Evolutionary conservation across 2,888 invertebrate species (phyloP), one percentile per base, ranked within the genome.

Genomic region (Girardia tigrina): DNA sequence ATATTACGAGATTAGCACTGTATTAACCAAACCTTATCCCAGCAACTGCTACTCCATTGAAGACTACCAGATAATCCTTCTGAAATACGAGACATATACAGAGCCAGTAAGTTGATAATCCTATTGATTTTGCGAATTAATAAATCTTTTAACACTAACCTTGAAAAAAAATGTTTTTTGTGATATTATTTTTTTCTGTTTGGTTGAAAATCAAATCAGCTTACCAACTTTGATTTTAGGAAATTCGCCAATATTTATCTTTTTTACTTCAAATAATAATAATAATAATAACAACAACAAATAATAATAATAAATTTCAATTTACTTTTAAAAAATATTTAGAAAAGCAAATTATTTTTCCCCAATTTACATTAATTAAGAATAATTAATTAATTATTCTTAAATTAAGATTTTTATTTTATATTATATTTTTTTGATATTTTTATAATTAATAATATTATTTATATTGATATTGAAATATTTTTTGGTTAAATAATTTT

Each of bases 1-100:
- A 56, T 56, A 56, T 56, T 56, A 56, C 56, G 56, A 56, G 56
- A 56, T 56, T 56, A 56, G 56, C n/a, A n/a, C 56, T 56, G 56
- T 56, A 56, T 56, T 56, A 56, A 56, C 56, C 4, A 4, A 56
- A 56, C 56, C 56, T 56, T 56, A 56, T 56, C 56, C n/a, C 56
- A 56, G 56, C 56, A 56, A 56, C 56, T 56, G 23, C 56, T 56
- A 56, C 56, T 56, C n/a, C 56, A 56, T 56, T 8, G 56, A 56
- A 56, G 56, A 56, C 56, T 56, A 56, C 56, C 56, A 56, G 56
- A 56, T 56, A 56, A 56, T 56, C 56, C 56, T 56, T 56, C 56
- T 56, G 56, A 56, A 56, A 56, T 56, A 56, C 56, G 56, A 56
- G 56, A 56, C 56, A 56, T 56, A 56, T 56, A 56, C 56, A 56